These are phyloP conservation scores for Pituophis catenifer DNA, from an alignment of 2,113 vertebrate genomes.

Conservation along the genomic window DNA sequence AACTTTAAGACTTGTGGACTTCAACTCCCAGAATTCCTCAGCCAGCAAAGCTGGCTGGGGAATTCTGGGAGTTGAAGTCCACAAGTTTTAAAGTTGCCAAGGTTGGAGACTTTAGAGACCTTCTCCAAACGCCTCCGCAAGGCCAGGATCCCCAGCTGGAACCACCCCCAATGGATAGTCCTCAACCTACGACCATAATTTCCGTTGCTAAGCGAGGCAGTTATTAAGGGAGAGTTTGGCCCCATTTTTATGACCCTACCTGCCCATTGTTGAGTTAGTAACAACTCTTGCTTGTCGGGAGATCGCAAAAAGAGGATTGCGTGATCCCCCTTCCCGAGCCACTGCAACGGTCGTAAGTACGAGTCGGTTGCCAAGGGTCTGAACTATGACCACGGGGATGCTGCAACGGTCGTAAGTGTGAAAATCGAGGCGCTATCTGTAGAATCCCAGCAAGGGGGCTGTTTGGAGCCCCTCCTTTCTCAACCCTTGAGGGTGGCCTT, in stretches of 20 bases:
- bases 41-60: no score
- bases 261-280: no score
- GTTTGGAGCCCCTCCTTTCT: neutral
- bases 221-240: no score
- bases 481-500: neutral
- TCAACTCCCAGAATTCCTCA: no score
- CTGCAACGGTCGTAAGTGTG: no score
- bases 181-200: neutral
- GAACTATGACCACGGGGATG: rapidly evolving
- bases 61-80: no score
- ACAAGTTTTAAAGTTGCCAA: no score
- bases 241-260: neutral
- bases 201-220: neutral
- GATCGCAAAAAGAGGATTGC: no score
- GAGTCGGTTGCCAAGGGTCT: neutral
- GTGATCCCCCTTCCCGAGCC: no score
- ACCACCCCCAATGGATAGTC: neutral
- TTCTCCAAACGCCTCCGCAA: neutral
- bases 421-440: neutral
- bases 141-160: neutral
- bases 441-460: neutral
- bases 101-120: no score
- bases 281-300: no score
- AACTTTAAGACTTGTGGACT: no score
- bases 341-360: neutral